Evolutionary conservation across 2,888 invertebrate genomes (phyloP).

Genomic region (Blastobasis lacticolella): DNA sequence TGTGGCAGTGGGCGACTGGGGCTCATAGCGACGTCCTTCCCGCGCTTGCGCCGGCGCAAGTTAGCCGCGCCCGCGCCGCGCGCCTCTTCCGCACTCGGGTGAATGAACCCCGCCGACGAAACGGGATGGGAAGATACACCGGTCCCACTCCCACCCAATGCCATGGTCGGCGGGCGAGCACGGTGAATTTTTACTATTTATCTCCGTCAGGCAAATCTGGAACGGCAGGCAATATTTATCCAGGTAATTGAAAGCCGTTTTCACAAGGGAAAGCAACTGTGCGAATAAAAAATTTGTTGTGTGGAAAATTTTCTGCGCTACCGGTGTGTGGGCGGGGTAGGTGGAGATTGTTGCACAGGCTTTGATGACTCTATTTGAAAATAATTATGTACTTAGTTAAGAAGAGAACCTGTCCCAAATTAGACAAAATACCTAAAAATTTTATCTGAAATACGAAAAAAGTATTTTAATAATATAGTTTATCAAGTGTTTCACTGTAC

Average conservation of each 20-base stretch:
- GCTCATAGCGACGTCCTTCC: conserved; percentile 65
- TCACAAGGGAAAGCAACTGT: conserved; percentile 1
- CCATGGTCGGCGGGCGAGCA: conserved; percentile 56
- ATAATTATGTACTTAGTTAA: too few species aligned
- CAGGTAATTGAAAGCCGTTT: conserved; percentile 8
- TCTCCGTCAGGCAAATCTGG: conserved; percentile 53
- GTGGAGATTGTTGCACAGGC: too few species aligned
- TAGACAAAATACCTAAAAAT: too few species aligned
- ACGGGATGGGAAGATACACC: conserved; percentile 36
- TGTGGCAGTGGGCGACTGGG: too few species aligned
- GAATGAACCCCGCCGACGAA: conserved; percentile 64
- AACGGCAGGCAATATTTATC: conserved; percentile 31
- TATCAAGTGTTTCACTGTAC: too few species aligned
- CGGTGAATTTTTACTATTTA: conserved; percentile 48
- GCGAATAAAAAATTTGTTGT: neutral
- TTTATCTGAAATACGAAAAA: too few species aligned
- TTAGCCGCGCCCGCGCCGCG: conserved; percentile 52
- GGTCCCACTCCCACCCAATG: conserved; percentile 41
- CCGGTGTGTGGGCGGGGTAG: too few species aligned
- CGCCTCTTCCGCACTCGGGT: conserved; percentile 67
- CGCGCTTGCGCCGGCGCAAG: conserved; percentile 47
- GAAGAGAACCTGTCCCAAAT: too few species aligned
- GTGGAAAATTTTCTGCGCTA: neutral
- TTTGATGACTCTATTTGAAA: too few species aligned
- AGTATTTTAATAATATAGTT: too few species aligned